These are phyloP conservation scores for Rattus norvegicus DNA, from an alignment of 2,113 vertebrate species.

Conservation along the genomic window GRCr8 NC_086019.1:42516501-42517000, in stretches of 20 bases:
- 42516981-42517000: too few species aligned
- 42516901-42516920: background rate
- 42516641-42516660: background rate
- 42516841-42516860: background rate
- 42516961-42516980: background rate
- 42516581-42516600: constrained; percentile 1
- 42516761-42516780: background rate
- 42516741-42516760: background rate
- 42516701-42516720: rapidly evolving
- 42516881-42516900: background rate
- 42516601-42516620: background rate
- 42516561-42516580: background rate
- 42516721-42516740: rapidly evolving
- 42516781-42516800: too few species aligned
- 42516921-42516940: background rate
- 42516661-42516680: background rate
- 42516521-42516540: too few species aligned
- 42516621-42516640: background rate
- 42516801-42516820: background rate
- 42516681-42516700: rapidly evolving
- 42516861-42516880: background rate
- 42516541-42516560: background rate
- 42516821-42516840: rapidly evolving
- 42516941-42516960: background rate
- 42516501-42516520: too few species aligned